Conservation (phyloP, 2,113 vertebrate genomes). For the Gulo gulo region DNA sequence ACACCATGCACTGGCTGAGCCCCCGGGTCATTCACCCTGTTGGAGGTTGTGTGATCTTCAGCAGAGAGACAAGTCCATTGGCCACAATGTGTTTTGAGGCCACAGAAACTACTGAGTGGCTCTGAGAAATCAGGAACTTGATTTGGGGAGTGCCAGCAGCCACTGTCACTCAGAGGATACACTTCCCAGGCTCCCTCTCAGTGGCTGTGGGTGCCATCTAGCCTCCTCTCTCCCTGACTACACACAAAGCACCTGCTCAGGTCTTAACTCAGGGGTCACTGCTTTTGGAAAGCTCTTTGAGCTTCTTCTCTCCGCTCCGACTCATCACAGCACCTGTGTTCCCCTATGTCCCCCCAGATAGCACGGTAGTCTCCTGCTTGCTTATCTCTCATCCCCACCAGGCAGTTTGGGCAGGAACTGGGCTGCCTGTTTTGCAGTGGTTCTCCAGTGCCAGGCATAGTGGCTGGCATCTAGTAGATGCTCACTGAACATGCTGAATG, state of each 20-base stretch:
- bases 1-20: slow-evolving; percentile 31
- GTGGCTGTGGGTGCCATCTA: background rate
- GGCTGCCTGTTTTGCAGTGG: too few relatives aligned
- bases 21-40: background rate
- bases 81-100: background rate
- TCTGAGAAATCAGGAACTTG: background rate
- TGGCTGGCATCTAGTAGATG: too few relatives aligned
- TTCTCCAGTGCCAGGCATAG: too few relatives aligned
- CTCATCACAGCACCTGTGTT: too few relatives aligned
- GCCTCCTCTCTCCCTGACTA: background rate
- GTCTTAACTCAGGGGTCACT: too few relatives aligned
- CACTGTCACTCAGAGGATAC: background rate
- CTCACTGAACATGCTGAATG: too few relatives aligned
- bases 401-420: too few relatives aligned
- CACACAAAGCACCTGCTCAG: background rate
- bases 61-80: background rate
- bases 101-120: background rate
- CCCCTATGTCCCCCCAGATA: too few relatives aligned
- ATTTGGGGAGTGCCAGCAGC: background rate
- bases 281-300: too few relatives aligned
- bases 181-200: background rate
- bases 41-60: background rate
- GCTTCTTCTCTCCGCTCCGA: too few relatives aligned
- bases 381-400: too few relatives aligned
- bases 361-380: too few relatives aligned